These are phyloP conservation scores for Pipistrellus kuhlii DNA, from an alignment of 2,797 vertebrate genomes.

Conservation along the genomic window DNA sequence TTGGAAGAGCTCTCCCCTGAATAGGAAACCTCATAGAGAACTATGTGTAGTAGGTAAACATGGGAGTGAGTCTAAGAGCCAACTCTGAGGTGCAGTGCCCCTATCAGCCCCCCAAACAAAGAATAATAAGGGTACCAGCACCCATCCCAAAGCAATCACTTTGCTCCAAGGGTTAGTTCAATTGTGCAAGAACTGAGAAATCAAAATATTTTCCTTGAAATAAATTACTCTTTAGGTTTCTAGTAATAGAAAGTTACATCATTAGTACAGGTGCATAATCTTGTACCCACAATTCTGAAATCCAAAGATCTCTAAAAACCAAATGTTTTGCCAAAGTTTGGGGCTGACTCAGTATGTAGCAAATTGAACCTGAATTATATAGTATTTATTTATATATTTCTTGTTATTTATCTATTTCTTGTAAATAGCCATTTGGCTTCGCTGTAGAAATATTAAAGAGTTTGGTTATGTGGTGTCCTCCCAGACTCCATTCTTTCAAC, in stretches of 20 bases:
- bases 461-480: neutral
- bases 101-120: neutral
- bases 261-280: neutral
- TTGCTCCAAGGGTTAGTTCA: neutral
- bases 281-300: slow-evolving; percentile 42
- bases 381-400: neutral
- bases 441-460: neutral
- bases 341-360: neutral
- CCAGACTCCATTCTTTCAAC: slow-evolving; percentile 35
- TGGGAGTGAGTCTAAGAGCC: neutral
- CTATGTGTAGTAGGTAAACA: neutral
- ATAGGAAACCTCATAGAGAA: neutral
- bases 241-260: neutral
- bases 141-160: neutral
- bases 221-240: slow-evolving; percentile 14
- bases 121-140: neutral
- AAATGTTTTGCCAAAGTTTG: neutral
- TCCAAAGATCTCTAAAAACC: slow-evolving; percentile 37
- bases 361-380: slow-evolving; percentile 13
- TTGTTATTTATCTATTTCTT: slow-evolving; percentile 28
- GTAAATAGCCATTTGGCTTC: neutral
- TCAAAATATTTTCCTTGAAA: slow-evolving; percentile 14
- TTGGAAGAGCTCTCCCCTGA: neutral
- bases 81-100: neutral
- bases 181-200: slow-evolving; percentile 26